A percentile compares a stretch with the other conserved stretches of the same genome.
These are phyloP conservation scores for Lasioglossum pauxillum DNA, from an alignment of 2,888 invertebrate species.

Conservation along the genomic window DNA sequence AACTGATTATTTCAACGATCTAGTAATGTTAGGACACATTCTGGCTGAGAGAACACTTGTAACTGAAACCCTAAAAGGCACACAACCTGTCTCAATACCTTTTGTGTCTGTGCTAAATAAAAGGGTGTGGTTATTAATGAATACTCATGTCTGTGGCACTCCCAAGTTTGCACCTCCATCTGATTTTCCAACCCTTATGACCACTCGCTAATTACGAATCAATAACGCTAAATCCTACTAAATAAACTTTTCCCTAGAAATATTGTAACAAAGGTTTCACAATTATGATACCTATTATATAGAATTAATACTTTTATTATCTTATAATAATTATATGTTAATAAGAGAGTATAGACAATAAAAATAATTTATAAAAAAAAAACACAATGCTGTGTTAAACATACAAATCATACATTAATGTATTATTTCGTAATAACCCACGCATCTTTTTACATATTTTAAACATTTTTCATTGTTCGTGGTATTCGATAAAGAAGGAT, in stretches of 20 bases:
- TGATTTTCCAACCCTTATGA: constrained; percentile 28
- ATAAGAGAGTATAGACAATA: constrained; percentile 78
- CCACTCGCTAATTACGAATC: constrained; percentile 56
- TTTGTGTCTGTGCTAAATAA: constrained; percentile 41
- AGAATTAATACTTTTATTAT: constrained; percentile 74
- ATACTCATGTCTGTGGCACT: constrained; percentile 71
- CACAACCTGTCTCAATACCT: constrained; percentile 20
- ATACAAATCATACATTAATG: constrained; percentile 38
- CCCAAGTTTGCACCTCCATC: constrained; percentile 72
- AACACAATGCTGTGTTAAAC: constrained; percentile 65
- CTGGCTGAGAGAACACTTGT: constrained; percentile 23
- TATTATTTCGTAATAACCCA: constrained; percentile 59
- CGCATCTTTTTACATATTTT: constrained; percentile 19
- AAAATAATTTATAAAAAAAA: constrained; percentile 80
- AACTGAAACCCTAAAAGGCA: constrained; percentile 52
- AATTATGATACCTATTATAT: constrained; percentile 50
- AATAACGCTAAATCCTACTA: constrained; percentile 46
- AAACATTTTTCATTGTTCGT: constrained; percentile 36
- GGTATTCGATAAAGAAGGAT: constrained; percentile 20
- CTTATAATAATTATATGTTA: constrained; percentile 72
- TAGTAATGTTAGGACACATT: constrained; percentile 20
- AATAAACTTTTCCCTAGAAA: constrained; percentile 18
- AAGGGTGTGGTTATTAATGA: constrained; percentile 78
- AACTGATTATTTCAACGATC: constrained; percentile 16
- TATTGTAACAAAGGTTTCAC: constrained; percentile 43